phyloP scores from a whole-genome alignment of 2,888 invertebrate genomes.

The Parasteatoda lunata region DNA sequence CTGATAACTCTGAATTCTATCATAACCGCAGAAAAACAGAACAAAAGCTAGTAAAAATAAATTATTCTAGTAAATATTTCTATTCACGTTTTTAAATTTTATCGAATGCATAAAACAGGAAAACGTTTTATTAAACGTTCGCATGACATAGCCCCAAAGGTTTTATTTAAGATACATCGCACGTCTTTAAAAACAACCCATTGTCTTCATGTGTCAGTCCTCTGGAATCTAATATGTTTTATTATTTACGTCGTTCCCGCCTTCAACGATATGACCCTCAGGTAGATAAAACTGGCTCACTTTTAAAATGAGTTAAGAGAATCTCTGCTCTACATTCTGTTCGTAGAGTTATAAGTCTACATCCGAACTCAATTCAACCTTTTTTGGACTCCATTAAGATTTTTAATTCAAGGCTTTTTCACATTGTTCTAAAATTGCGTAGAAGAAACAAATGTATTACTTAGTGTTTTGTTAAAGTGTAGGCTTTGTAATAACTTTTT shows the following conservation, averaged over 20 bases:
- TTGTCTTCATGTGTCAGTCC: background rate
- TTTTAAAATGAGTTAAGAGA: constrained; percentile 12
- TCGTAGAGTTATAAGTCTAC: background rate
- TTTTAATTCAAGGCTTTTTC: constrained; percentile 10
- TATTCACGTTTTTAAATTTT: too few species aligned
- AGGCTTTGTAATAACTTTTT: too few species aligned
- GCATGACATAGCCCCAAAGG: background rate
- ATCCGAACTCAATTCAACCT: background rate
- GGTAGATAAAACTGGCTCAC: constrained; percentile 13
- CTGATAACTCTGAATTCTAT: too few species aligned
- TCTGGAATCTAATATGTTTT: background rate
- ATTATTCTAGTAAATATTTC: too few species aligned
- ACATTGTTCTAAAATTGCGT: background rate
- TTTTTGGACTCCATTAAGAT: background rate
- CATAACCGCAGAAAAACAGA: too few species aligned
- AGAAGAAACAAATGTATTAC: too few species aligned
- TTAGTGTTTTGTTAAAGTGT: too few species aligned
- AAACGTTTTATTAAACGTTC: background rate
- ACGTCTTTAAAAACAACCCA: background rate
- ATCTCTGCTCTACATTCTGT: constrained; percentile 2
- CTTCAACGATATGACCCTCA: background rate
- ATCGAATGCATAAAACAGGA: too few species aligned
- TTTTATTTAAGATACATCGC: background rate
- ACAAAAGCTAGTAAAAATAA: too few species aligned
- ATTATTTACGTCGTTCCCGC: background rate